phyloP scores from a whole-genome alignment of 2,113 vertebrate genomes.

The Athene cunicularia region DNA sequence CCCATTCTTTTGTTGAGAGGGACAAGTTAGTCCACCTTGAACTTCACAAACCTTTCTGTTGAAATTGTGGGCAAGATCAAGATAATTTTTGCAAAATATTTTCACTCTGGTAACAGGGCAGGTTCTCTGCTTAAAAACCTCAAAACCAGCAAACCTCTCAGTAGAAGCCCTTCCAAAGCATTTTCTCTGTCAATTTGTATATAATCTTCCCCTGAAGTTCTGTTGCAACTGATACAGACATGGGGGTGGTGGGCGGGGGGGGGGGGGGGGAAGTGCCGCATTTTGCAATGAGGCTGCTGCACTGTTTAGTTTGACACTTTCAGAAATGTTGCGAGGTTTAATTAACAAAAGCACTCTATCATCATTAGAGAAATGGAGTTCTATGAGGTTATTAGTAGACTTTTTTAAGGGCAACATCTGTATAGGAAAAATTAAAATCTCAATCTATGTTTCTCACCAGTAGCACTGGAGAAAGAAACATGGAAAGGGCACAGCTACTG shows the following conservation, averaged over 20 bases:
- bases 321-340: slow-evolving; percentile 14
- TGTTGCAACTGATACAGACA: not conserved
- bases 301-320: not conserved
- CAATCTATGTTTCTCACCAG: not conserved
- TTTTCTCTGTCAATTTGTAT: not conserved
- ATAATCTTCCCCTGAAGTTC: not conserved
- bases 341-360: slow-evolving; percentile 24
- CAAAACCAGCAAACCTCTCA: not conserved
- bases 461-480: not conserved
- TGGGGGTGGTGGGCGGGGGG: fast-evolving
- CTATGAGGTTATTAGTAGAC: not conserved
- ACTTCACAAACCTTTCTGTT: not conserved
- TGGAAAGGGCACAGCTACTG: slow-evolving; percentile 28
- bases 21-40: not conserved
- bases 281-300: not conserved
- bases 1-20: not conserved
- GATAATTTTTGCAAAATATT: not conserved
- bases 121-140: not conserved
- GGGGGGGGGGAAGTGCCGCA: not conserved
- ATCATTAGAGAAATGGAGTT: not conserved
- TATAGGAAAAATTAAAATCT: slow-evolving; percentile 26
- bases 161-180: not conserved
- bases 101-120: not conserved
- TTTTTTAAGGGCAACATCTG: slow-evolving; percentile 22
- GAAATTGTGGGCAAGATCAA: not conserved